These are phyloP conservation scores for Platycnemis pennipes DNA, from an alignment of 2,888 invertebrate species.

Conservation along the genomic window DNA sequence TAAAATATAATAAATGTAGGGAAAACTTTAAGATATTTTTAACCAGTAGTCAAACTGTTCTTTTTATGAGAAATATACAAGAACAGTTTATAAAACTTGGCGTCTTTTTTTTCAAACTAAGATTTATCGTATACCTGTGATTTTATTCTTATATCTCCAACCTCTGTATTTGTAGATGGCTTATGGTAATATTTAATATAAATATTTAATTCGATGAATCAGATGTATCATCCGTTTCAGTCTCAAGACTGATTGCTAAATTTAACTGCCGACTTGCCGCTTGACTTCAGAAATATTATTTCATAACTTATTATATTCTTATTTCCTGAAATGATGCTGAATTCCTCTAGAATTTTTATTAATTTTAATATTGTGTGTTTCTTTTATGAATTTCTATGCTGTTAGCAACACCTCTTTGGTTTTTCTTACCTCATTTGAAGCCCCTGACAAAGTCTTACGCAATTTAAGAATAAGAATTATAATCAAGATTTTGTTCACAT, in stretches of 20 bases:
- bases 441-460: not conserved
- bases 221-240: no score
- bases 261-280: not conserved
- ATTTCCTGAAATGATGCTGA: not conserved
- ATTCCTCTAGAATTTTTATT: not conserved
- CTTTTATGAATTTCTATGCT: not conserved
- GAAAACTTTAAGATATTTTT: not conserved
- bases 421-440: not conserved
- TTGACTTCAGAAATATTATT: not conserved
- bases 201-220: no score
- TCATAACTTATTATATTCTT: not conserved
- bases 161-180: not conserved
- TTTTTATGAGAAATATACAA: conserved; percentile 36
- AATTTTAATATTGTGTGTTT: not conserved
- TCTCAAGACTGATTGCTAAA: not conserved
- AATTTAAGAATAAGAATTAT: not conserved
- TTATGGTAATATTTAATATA: no score
- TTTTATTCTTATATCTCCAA: not conserved
- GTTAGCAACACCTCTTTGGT: not conserved
- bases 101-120: conserved; percentile 46
- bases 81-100: not conserved
- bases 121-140: not conserved
- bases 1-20: not conserved
- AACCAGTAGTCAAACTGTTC: not conserved
- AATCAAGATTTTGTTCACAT: not conserved